Evolutionary conservation across 2,113 vertebrate species (phyloP).

Genomic region (Tichodroma muraria): DNA sequence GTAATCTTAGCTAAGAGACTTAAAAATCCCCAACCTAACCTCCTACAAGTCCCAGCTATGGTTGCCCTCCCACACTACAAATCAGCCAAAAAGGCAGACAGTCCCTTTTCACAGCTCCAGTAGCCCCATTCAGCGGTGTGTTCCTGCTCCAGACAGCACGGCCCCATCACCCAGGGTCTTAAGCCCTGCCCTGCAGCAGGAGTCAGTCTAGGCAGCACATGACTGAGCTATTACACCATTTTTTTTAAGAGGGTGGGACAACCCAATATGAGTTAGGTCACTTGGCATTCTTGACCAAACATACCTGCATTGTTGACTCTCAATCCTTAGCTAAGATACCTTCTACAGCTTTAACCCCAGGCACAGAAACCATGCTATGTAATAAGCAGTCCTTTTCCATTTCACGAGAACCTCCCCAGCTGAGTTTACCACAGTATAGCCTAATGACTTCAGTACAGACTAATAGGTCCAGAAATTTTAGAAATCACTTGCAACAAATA

Average conservation of each 20-base stretch:
- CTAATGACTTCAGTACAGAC: not conserved
- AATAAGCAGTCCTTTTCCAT: not conserved
- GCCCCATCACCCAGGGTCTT: not conserved
- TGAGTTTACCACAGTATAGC: not conserved
- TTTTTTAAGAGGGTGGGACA: not conserved
- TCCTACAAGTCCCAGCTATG: not conserved
- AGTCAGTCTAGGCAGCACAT: not conserved
- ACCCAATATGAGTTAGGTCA: not conserved
- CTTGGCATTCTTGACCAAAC: not conserved
- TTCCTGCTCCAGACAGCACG: not conserved
- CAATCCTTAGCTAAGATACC: not conserved
- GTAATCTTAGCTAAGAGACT: not conserved
- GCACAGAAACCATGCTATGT: not conserved
- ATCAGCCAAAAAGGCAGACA: not conserved
- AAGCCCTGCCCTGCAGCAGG: not conserved
- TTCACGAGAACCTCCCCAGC: not conserved
- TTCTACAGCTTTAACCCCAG: not conserved
- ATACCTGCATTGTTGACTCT: not conserved
- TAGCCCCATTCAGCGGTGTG: not conserved
- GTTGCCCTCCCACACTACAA: not conserved
- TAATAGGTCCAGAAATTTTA: not conserved
- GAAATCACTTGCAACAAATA: not conserved
- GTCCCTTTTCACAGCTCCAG: not conserved
- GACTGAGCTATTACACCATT: not conserved
- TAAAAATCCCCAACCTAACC: not conserved